Base-by-base conservation (phyloP, 2,797 vertebrate species). In the Hoplostethus mediterraneus region DNA sequence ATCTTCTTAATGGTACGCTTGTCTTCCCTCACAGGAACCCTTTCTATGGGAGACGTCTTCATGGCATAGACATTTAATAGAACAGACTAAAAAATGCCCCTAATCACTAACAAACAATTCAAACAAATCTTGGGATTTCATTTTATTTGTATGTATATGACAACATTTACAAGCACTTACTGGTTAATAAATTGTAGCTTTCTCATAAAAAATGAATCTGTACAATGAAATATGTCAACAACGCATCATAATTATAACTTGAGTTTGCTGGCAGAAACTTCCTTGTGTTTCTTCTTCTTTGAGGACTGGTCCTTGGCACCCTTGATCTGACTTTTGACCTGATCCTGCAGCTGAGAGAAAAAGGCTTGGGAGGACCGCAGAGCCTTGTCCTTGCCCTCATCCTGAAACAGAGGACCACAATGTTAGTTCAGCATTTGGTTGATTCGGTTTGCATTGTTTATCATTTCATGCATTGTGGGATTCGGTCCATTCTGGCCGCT, bases 281-380 rank as follows among this genome's bases (percentile, higher is more conserved):
- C 83, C 75, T 93, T 95, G 42, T 83, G 88, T 73, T 95, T 94
- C 90, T 97, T 97, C 73, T 95, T 94, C 87, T 96, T 97, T 87
- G 94, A 92, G 17, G 93, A 86, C 65, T 82, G 83, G 68, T 93
- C 90, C 74, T 94, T 97, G n/a, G 90, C 90, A 38, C 95, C 94
- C 88, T 92, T 96, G 83, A 99, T 94, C 90, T 99, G 96, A 89
- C 95, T 96, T 93, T 94, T 97, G 6, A 99, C 97, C 92, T 99
- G 97, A 87, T 99, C 97, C 93, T 99, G 97, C 59, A 99, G 92
- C 80, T 98, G 95, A 57, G 97, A 96, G 90, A 99, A 99, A 94
- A 99, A 99, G 0, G 97, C 96, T 61, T 96, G 95, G 64, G 98
- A 99, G 0, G 98, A 99, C 14, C 95, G 96, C 72, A 99, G 90